Base-by-base conservation (phyloP, 2,113 vertebrate genomes). In the Cyprinodon tularosa region DNA sequence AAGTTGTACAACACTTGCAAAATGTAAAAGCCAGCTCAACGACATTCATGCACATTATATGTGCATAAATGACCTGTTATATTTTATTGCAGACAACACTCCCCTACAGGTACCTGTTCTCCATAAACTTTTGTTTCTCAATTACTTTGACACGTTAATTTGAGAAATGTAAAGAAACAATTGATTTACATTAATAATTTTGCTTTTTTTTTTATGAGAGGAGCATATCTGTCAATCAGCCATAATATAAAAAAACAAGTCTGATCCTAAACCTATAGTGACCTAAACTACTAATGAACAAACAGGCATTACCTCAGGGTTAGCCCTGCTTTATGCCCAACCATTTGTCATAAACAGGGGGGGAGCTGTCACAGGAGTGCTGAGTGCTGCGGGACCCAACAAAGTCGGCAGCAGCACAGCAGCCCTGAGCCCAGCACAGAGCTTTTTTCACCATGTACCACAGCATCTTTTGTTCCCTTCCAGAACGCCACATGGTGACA, bases 341-440 rank as follows among this genome's bases (percentile, higher is more conserved):
- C 84, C 84, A 92, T 93, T 91, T 84, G 81, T 92, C 86, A 91
- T 87, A 88, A 90, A 85, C 59, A 44, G 59, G 69, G 75, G 80
- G 76, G 76, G 78, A 74, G 86, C 84, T 90, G 90, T 92, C 85
- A 84, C 65, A 68, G 78, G 74, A 57, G 68, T 65, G 78, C 77
- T 72, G 77, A 74, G 76, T 50, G 68, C 78, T 74, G 75, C 80
- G 65, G 71, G 64, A 68, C 69, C 76, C 76, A 82, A 84, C 80
- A 87, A 48, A 45, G 37, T 72, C 64, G 74, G 44, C 66, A 78
- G 62, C 72, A 62, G 47, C 66, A 59, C 69, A 87, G 80, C 78
- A 62, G 78, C 70, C 71, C 77, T n/a, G 44, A 81, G 39, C 44
- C 39, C 4, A 53, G 72, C 42, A 45, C 76, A 72, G 85, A 84